These are phyloP conservation scores for Muricea muricata DNA, from an alignment of 92 coral and sea anemone species.

Conservation along the genomic window DNA sequence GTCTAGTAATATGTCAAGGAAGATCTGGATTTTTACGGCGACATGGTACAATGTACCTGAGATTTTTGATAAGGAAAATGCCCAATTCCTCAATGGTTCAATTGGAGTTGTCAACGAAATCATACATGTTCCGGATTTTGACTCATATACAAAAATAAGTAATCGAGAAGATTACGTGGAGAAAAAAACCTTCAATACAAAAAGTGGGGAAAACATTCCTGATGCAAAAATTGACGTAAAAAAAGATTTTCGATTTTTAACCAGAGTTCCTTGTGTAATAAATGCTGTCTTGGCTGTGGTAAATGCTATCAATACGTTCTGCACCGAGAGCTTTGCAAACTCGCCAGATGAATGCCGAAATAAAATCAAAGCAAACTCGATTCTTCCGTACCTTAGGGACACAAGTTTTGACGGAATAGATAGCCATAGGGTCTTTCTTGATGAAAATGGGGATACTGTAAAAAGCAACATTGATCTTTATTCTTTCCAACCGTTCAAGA, in stretches of 20 bases:
- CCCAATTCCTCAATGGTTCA: slow-evolving; percentile 32
- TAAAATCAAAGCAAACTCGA: slow-evolving; percentile 46
- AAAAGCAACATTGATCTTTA: slow-evolving; percentile 21
- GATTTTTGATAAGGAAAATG: slow-evolving; percentile 13
- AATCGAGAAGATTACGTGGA: background rate
- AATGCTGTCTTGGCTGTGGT: slow-evolving; percentile 55
- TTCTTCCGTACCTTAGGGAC: slow-evolving; percentile 58
- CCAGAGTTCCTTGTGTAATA: slow-evolving; percentile 27
- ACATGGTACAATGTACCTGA: slow-evolving; percentile 67
- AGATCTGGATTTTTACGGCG: slow-evolving; percentile 78
- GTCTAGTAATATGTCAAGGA: slow-evolving; percentile 50
- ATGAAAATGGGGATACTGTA: slow-evolving; percentile 65
- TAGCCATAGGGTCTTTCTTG: slow-evolving; percentile 48
- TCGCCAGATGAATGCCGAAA: slow-evolving; percentile 1
- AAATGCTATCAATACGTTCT: slow-evolving; percentile 43
- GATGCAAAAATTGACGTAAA: background rate
- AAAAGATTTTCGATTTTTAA: slow-evolving; percentile 11
- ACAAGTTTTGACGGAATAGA: slow-evolving; percentile 56
- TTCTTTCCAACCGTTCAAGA: background rate
- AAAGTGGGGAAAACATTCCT: background rate
- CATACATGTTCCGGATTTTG: slow-evolving; percentile 45
- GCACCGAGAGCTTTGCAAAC: slow-evolving; percentile 21
- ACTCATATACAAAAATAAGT: background rate
- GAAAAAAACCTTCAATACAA: background rate
- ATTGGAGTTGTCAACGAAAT: slow-evolving; percentile 57